Base-by-base conservation (phyloP, 2,113 vertebrate species). In the Syngnathus typhle region DNA sequence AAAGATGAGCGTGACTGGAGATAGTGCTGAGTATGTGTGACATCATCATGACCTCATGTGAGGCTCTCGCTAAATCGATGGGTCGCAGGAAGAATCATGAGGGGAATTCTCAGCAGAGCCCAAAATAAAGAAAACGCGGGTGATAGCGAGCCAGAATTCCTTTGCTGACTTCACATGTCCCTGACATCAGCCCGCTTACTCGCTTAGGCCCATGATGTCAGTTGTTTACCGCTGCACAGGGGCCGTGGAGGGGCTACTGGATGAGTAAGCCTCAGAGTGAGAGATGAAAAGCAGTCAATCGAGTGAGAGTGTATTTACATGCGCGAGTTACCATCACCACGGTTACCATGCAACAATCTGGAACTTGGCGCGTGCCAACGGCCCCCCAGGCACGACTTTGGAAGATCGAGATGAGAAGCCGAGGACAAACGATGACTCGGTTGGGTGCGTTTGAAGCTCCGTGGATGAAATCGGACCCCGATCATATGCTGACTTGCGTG, bases 141-240 rank as follows among this genome's bases (percentile, higher is more conserved):
- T 81, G 70, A 85, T 64, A 65, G 63, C 19, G 56, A 55, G 69
- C 64, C 76, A 65, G 69, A 73, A 67, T 60, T 60, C 56, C 37
- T 70, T 27, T 67, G 39, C 72, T 82, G 71, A 81, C 79, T 78
- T 81, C 74, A 77, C 73, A 74, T 80, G 81, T 78, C 82, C 72
- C 70, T 73, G 82, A 87, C 79, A 78, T 81, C 56, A 13, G 51
- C 55, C 16, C 59, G 58, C 75, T 75, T 75, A 84, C 83, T 74
- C 77, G n/a, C 3, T 68, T 71, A 27, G 43, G 32, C n/a, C 27
- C 1, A 49, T 87, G 85, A 85, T 71, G 82, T 88, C 75, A 89
- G 78, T 87, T 90, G 85, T 90, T 91, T 91, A 88, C 83, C 70
- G 60, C 67, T 68, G 74, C 55, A 11, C 32, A 69, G 64, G 59